Percentiles rank a stretch among this genome's conserved stretches.
Conservation (phyloP, 1,140 invertebrate species). For the Calliopsis andreniformis region DNA sequence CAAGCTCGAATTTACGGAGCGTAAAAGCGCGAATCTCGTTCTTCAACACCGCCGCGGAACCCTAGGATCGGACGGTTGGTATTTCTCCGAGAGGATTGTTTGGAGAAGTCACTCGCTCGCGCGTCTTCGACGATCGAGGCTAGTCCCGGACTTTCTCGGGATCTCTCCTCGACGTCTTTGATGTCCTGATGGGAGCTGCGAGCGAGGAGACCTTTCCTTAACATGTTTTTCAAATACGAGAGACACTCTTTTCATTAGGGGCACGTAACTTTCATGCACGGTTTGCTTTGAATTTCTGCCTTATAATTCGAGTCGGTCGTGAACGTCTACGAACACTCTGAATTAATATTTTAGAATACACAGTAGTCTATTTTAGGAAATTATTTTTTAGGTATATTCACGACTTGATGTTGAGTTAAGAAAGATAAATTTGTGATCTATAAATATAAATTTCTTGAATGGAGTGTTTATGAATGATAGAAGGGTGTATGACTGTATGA, state of each 20-base stretch:
- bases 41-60: not conserved
- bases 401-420: too few relatives aligned
- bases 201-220: not conserved
- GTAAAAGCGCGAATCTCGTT: conserved; percentile 54
- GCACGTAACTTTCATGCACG: not conserved
- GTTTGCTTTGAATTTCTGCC: too few relatives aligned
- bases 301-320: not conserved
- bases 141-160: not conserved
- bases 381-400: too few relatives aligned
- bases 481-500: too few relatives aligned
- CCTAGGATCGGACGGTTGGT: conserved; percentile 25
- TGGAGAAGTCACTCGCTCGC: conserved; percentile 38
- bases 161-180: conserved; percentile 11
- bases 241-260: not conserved
- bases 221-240: not conserved
- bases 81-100: conserved; percentile 49
- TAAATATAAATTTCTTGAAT: too few relatives aligned
- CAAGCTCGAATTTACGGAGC: conserved; percentile 62
- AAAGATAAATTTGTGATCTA: too few relatives aligned
- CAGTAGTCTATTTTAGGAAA: too few relatives aligned
- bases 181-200: not conserved
- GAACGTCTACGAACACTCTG: too few relatives aligned
- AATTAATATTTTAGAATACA: too few relatives aligned
- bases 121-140: conserved; percentile 25
- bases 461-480: too few relatives aligned